Percentiles rank a stretch among this genome's conserved stretches.
Evolutionary conservation across 2,888 invertebrate genomes (phyloP).

Genomic region (Scotopteryx bipunctaria): DNA sequence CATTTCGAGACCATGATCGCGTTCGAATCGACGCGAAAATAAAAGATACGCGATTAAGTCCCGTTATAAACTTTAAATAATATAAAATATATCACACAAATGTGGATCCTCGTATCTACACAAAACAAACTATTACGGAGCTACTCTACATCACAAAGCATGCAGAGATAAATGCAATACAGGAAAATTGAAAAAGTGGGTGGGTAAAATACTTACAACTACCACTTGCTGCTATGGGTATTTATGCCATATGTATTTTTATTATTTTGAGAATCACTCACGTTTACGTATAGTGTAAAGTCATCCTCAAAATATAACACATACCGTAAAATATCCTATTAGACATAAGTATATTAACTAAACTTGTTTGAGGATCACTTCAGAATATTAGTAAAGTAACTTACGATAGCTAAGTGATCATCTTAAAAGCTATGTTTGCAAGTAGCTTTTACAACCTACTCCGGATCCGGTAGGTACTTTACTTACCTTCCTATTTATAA

Average conservation of each 20-base stretch:
- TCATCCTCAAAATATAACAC: not conserved
- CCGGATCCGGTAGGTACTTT: no score
- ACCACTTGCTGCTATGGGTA: no score
- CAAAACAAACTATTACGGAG: slow-evolving; percentile 13
- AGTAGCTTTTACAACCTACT: slow-evolving; percentile 10
- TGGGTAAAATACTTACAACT: not conserved
- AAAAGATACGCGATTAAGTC: no score
- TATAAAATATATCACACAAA: not conserved
- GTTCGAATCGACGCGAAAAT: no score
- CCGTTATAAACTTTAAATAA: no score
- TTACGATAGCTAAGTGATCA: slow-evolving; percentile 1
- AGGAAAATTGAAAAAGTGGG: not conserved
- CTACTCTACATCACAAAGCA: slow-evolving; percentile 17
- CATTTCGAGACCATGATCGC: no score
- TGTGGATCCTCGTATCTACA: not conserved
- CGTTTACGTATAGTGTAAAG: no score
- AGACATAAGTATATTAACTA: not conserved
- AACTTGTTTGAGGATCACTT: not conserved
- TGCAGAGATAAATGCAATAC: slow-evolving; percentile 19
- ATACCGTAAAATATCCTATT: not conserved
- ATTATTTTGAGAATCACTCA: no score
- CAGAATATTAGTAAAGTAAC: not conserved
- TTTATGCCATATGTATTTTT: no score
- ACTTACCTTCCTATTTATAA: slow-evolving; percentile 1
- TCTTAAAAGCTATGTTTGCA: slow-evolving; percentile 11